These are phyloP conservation scores for Psilopsiagon aurifrons DNA, from an alignment of 2,113 vertebrate species.

Conservation along the genomic window DNA sequence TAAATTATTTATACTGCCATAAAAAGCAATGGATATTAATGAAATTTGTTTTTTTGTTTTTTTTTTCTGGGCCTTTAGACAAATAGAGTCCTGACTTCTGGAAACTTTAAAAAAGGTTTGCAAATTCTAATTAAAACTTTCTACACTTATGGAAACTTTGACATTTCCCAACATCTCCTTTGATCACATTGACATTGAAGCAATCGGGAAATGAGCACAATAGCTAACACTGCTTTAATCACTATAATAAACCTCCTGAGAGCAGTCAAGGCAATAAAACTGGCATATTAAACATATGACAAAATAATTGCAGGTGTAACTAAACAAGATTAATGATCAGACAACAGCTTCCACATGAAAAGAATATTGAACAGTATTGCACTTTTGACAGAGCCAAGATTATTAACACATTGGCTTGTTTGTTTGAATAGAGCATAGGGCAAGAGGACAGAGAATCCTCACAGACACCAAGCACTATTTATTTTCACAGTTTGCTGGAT, in stretches of 20 bases:
- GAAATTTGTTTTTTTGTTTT: neutral
- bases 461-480: neutral
- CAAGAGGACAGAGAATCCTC: neutral
- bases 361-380: constrained; percentile 67
- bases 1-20: neutral
- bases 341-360: constrained; percentile 49
- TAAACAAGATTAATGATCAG: constrained; percentile 76
- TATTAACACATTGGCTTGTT: neutral
- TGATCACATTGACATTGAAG: constrained; percentile 68
- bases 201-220: constrained; percentile 43
- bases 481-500: neutral
- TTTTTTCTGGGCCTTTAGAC: neutral
- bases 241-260: constrained; percentile 64
- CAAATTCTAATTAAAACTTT: constrained; percentile 19
- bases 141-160: constrained; percentile 16
- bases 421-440: neutral
- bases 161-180: constrained; percentile 7
- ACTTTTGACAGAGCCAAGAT: constrained; percentile 30
- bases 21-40: neutral
- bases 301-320: constrained; percentile 73
- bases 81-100: neutral
- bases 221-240: constrained; percentile 70
- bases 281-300: constrained; percentile 69
- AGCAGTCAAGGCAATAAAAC: constrained; percentile 65
- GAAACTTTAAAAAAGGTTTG: neutral